Base-by-base conservation (phyloP, 2,888 invertebrate species). In the Acanthosepion lycidas region DNA sequence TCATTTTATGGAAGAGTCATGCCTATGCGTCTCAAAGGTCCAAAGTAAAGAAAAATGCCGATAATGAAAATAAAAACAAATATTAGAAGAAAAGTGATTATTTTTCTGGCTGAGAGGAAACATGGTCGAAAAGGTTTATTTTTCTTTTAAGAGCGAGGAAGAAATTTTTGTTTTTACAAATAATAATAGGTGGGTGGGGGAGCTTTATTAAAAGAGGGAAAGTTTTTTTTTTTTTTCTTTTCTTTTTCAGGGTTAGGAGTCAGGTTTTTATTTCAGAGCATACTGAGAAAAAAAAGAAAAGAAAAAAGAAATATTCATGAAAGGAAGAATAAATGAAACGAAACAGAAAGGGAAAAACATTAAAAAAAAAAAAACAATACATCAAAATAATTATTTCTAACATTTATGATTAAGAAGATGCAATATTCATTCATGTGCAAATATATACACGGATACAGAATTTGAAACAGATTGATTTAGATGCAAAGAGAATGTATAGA, bases 21-120 rank as follows among this genome's bases (percentile, higher is more conserved):
- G 12, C 42, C 42, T 42, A 3, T 42, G 42, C 15, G 12, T 33
- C 78, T 78, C 78, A 33, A 33, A 78, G 78, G 78, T n/a, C 78
- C 78, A 78, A 33, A 1, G 78, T 33, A 33, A 78, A 78, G 78
- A 5, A 9, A 3, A 78, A 78, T 33, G 78, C 9, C 15, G 78
- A 78, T 78, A 78, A 78, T 78, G 78, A 78, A 78, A 78, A 33
- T 78, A 78, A 78, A 78, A 78, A 78, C 78, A 78, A 78, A 78
- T 78, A 78, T 78, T 78, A n/a, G 78, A 18, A 78, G n/a, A 78
- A 78, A 78, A n/a, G 15, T 78, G 1, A 78, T 78, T 78, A 15
- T 78, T 78, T 78, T n/a, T 78, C n/a, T n/a, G 15, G 15, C n/a
- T n/a, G n/a, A 15, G n/a, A n/a, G 5, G 33, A 78, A 78, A 78